phyloP scores from a whole-genome alignment of 2,888 invertebrate genomes.

The Elegia similella region DNA sequence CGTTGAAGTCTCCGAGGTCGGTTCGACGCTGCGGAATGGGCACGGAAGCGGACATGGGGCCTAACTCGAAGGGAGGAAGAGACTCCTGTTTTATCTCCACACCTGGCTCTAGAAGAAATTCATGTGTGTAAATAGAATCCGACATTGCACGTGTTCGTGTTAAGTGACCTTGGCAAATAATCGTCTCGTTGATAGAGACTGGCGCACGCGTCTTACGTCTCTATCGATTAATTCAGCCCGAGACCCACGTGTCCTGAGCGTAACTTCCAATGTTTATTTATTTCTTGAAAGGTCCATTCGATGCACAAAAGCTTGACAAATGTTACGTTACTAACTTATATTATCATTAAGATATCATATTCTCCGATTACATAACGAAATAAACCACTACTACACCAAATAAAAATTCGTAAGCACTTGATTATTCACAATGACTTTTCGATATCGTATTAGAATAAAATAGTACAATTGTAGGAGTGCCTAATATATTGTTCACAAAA shows the following conservation, averaged over 20 bases:
- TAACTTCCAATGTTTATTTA: slow-evolving; percentile 56
- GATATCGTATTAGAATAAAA: slow-evolving; percentile 53
- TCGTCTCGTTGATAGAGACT: slow-evolving; percentile 75
- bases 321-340: slow-evolving; percentile 22
- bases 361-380: slow-evolving; percentile 67
- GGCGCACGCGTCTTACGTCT: slow-evolving; percentile 74
- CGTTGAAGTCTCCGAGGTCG: slow-evolving; percentile 76
- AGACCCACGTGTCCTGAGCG: slow-evolving; percentile 69
- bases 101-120: slow-evolving; percentile 83
- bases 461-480: slow-evolving; percentile 30
- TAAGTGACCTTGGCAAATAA: slow-evolving; percentile 75
- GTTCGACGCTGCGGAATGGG: slow-evolving; percentile 83
- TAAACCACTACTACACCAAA: slow-evolving; percentile 57
- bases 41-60: slow-evolving; percentile 81
- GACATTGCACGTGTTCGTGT: slow-evolving; percentile 83
- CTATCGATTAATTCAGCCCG: slow-evolving; percentile 71
- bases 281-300: slow-evolving; percentile 32
- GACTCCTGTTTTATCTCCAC: slow-evolving; percentile 85
- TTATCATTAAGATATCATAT: slow-evolving; percentile 38
- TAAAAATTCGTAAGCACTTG: slow-evolving; percentile 55
- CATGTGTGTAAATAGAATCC: slow-evolving; percentile 83
- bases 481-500: not conserved
- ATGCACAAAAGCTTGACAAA: slow-evolving; percentile 28
- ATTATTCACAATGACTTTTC: slow-evolving; percentile 75
- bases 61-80: slow-evolving; percentile 67